A percentile compares a stretch with the other conserved stretches of the same genome.
phyloP scores from a whole-genome alignment of 2,888 invertebrate genomes.

The Sceliomorpha sp. region DNA sequence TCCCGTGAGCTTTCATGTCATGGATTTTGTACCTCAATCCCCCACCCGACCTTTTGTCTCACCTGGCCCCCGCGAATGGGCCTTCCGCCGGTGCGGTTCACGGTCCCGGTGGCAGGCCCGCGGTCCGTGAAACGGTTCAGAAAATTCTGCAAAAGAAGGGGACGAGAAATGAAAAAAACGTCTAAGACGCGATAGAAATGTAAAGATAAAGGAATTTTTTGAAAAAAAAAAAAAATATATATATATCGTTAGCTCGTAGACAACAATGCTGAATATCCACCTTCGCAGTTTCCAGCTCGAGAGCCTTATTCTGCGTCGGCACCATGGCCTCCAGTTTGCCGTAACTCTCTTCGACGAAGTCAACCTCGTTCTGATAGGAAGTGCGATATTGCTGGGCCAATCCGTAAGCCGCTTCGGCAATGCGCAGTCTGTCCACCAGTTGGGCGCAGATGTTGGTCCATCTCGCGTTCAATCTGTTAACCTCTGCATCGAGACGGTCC shows the following conservation, averaged over 20 bases:
- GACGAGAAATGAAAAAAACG: too few relatives aligned
- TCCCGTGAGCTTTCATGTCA: too few relatives aligned
- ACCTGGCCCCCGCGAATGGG: conserved; percentile 99
- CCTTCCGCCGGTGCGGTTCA: conserved; percentile 96
- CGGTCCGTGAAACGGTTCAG: conserved; percentile 96
- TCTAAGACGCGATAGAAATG: conserved; percentile 4
- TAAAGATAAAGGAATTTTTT: background rate
- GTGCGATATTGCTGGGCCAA: conserved; percentile 94
- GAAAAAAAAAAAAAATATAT: conserved; percentile 58
- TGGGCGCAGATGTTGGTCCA: conserved; percentile 97
- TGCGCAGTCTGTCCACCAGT: conserved; percentile 92
- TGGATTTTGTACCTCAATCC: too few relatives aligned
- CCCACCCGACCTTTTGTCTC: conserved; percentile 89
- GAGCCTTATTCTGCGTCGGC: conserved; percentile 85
- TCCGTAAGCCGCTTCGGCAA: conserved; percentile 94
- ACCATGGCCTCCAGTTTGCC: conserved; percentile 89
- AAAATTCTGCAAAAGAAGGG: conserved; percentile 87
- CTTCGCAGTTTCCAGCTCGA: conserved; percentile 90
- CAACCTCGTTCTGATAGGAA: conserved; percentile 92
- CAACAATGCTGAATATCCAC: too few relatives aligned
- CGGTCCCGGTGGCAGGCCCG: conserved; percentile 96
- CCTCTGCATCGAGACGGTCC: conserved; percentile 95
- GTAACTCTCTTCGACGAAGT: conserved; percentile 93
- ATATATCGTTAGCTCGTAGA: too few relatives aligned
- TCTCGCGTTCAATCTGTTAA: conserved; percentile 91